A percentile compares a stretch with the other conserved stretches of the same genome.
These are phyloP conservation scores for Cantharis rustica DNA, from an alignment of 2,888 invertebrate species.

Conservation along the genomic window DNA sequence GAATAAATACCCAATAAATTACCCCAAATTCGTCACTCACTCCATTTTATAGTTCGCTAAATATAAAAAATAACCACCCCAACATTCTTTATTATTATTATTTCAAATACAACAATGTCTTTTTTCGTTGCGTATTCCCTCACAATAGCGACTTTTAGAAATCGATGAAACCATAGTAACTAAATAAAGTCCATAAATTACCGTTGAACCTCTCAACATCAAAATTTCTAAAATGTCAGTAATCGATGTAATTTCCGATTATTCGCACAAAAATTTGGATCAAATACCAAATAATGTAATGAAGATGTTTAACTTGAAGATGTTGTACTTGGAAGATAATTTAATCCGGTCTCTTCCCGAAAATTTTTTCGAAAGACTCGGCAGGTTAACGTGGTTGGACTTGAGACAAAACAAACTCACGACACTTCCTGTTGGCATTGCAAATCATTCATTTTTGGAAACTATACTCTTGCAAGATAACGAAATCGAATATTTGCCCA, in stretches of 20 bases:
- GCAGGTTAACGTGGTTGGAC: constrained; percentile 67
- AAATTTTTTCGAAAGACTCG: constrained; percentile 63
- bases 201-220: background rate
- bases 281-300: constrained; percentile 47
- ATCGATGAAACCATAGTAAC: constrained; percentile 16
- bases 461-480: constrained; percentile 70
- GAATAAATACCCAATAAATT: constrained; percentile 34
- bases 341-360: constrained; percentile 60
- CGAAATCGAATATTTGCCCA: constrained; percentile 62
- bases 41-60: constrained; percentile 4
- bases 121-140: background rate
- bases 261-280: constrained; percentile 47
- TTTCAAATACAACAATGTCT: background rate
- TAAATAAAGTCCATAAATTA: constrained; percentile 4
- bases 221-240: constrained; percentile 39
- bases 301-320: constrained; percentile 52
- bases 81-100: background rate
- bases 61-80: background rate
- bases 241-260: constrained; percentile 51
- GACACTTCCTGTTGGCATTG: constrained; percentile 62
- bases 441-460: constrained; percentile 63
- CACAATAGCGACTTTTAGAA: background rate
- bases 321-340: constrained; percentile 65
- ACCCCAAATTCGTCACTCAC: constrained; percentile 30
- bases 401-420: constrained; percentile 65